phyloP scores from a whole-genome alignment of 1,140 invertebrate genomes.

The Conus betulinus region DNA sequence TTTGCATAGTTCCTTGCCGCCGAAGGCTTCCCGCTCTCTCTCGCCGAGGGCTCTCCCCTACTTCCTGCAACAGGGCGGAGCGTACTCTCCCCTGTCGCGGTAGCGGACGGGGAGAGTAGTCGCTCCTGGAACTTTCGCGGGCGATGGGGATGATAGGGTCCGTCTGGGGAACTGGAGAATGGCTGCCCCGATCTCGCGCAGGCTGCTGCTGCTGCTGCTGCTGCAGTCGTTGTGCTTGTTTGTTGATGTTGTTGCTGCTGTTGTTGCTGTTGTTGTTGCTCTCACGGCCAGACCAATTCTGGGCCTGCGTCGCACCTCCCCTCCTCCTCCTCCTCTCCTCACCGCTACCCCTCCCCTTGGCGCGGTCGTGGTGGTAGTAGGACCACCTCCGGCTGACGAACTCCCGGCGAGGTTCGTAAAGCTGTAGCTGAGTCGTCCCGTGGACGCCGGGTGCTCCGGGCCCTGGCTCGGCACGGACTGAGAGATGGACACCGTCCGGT shows the following conservation, averaged over 20 bases:
- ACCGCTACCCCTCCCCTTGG: neutral
- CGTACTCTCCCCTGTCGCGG: slow-evolving; percentile 4
- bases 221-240: neutral
- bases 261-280: neutral
- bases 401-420: slow-evolving; percentile 31
- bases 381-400: slow-evolving; percentile 35
- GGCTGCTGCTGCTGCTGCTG: slow-evolving; percentile 6
- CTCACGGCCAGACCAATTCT: too few species aligned
- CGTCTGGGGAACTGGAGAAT: neutral
- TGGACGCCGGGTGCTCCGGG: neutral
- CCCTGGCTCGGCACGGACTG: neutral
- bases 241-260: slow-evolving; percentile 35
- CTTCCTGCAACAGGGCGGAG: slow-evolving; percentile 10
- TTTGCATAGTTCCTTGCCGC: slow-evolving; percentile 4
- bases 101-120: slow-evolving; percentile 2
- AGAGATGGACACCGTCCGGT: neutral
- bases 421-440: neutral
- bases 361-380: slow-evolving; percentile 32
- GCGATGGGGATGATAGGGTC: neutral
- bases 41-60: neutral
- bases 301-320: neutral
- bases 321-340: neutral
- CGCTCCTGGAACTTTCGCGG: neutral
- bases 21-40: neutral
- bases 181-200: neutral